phyloP scores from a whole-genome alignment of 2,113 vertebrate genomes.

The Hippocampus comes region DNA sequence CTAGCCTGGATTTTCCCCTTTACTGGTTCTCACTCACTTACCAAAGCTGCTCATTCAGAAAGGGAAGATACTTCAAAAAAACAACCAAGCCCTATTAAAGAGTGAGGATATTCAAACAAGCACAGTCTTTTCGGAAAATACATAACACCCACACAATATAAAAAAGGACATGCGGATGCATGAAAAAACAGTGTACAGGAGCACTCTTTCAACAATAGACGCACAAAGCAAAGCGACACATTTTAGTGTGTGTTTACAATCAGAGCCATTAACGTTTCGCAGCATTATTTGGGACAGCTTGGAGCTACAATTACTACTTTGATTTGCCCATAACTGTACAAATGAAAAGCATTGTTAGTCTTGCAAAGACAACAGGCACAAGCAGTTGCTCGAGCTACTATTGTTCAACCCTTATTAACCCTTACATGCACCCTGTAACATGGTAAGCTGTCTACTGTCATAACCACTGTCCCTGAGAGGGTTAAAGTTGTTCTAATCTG shows the following conservation, averaged over 20 bases:
- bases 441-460: too few relatives aligned
- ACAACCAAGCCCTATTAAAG: too few relatives aligned
- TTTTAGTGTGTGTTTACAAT: too few relatives aligned
- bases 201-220: neutral
- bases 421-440: too few relatives aligned
- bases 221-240: neutral
- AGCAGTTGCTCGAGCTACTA: neutral
- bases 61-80: neutral
- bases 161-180: neutral
- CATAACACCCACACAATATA: neutral
- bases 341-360: neutral
- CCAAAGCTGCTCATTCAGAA: neutral
- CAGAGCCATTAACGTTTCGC: too few relatives aligned
- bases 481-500: neutral
- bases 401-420: too few relatives aligned
- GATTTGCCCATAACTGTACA: conserved; percentile 2
- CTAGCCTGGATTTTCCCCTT: neutral
- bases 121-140: conserved; percentile 1
- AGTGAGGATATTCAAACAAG: neutral
- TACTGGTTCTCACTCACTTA: neutral
- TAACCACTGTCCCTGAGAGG: too few relatives aligned
- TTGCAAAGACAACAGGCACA: neutral
- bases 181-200: neutral
- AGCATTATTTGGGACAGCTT: too few relatives aligned
- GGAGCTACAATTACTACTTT: neutral